These are phyloP conservation scores for Chondrilla cf. caribensis DNA, from an alignment of 37 sponge, comb jelly and placozoan species.

Conservation along the genomic window DNA sequence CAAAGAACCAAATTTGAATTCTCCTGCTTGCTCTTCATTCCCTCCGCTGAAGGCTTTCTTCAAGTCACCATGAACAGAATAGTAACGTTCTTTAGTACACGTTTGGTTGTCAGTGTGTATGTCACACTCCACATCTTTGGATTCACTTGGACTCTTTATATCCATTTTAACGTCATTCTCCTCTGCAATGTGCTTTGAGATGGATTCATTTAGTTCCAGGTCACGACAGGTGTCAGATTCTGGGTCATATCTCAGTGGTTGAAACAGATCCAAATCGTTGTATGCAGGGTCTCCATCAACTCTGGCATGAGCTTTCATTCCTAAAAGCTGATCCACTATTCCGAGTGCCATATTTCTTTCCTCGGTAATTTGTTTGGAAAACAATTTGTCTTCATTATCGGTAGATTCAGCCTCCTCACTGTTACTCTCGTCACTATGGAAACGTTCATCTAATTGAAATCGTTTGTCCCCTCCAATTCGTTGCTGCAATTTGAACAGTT, in stretches of 20 bases:
- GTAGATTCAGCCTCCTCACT: too few relatives aligned
- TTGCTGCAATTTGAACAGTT: conserved; percentile 49
- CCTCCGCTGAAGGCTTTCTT: background rate
- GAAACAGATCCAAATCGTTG: background rate
- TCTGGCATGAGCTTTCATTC: background rate
- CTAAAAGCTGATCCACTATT: conserved; percentile 29
- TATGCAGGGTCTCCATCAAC: background rate
- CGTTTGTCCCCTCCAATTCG: conserved; percentile 36
- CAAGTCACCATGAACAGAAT: conserved; percentile 8
- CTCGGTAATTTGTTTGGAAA: conserved; percentile 9
- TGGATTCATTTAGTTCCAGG: background rate
- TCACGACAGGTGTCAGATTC: conserved; percentile 11
- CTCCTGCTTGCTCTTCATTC: background rate
- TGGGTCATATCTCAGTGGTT: conserved; percentile 29
- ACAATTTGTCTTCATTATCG: background rate
- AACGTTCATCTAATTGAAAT: conserved; percentile 44
- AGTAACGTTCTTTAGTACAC: background rate
- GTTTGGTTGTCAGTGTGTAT: background rate
- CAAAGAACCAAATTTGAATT: background rate
- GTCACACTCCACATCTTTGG: background rate
- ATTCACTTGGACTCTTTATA: background rate
- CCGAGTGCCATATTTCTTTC: conserved; percentile 18
- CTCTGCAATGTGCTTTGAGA: background rate
- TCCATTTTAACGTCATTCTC: background rate
- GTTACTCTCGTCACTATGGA: background rate